Conservation (phyloP, 30 jellyfish, hydroid and myxozoan genomes). For the Sanderia malayensis region DNA sequence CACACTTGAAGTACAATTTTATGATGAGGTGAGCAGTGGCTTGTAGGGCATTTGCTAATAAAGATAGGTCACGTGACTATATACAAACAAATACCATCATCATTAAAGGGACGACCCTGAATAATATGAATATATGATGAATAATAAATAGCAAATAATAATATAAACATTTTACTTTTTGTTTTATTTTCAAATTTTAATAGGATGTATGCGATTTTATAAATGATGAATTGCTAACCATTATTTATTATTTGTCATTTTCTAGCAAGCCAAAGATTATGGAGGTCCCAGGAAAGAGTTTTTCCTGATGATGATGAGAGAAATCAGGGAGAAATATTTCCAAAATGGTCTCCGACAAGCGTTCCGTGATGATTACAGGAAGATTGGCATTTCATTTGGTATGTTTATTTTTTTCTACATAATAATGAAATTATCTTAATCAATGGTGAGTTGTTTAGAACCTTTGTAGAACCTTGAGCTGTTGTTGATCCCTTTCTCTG, state of each 20-base stretch:
- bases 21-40: slow-evolving; percentile 36
- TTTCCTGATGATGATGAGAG: slow-evolving; percentile 40
- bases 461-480: background rate
- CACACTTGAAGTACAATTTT: slow-evolving; percentile 36
- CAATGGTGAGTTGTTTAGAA: background rate
- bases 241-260: background rate
- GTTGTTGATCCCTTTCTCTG: background rate
- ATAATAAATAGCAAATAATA: background rate
- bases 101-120: background rate
- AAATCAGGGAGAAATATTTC: slow-evolving; percentile 11
- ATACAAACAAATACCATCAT: background rate
- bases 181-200: background rate
- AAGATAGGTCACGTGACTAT: background rate
- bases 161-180: background rate
- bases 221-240: background rate
- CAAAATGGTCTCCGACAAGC: slow-evolving; percentile 17
- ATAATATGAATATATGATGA: background rate
- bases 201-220: no score
- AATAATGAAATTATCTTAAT: background rate
- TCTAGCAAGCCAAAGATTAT: slow-evolving; percentile 28
- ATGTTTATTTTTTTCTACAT: slow-evolving; percentile 4
- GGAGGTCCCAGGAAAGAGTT: slow-evolving; percentile 56
- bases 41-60: no score
- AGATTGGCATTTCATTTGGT: slow-evolving; percentile 10
- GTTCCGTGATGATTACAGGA: slow-evolving; percentile 1